A percentile compares a stretch with the other conserved stretches of the same genome.
Conservation (phyloP, 2,797 vertebrate species). For the Chiloscyllium punctatum region DNA sequence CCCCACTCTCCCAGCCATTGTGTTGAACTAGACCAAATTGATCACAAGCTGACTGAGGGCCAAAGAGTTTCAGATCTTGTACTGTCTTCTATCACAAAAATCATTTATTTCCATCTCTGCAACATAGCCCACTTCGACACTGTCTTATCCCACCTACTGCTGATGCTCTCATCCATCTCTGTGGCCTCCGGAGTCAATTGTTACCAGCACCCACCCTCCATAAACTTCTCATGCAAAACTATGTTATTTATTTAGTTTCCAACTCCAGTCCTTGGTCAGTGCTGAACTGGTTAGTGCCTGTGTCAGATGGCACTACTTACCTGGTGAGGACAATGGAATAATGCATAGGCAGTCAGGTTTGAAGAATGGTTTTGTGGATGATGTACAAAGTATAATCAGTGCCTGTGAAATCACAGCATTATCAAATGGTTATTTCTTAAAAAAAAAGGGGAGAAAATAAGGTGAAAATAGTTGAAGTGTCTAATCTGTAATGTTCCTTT, state of each 20-base stretch:
- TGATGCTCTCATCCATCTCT: background rate
- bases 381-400: background rate
- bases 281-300: background rate
- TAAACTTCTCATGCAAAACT: background rate
- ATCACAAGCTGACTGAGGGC: background rate
- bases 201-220: background rate
- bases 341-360: background rate
- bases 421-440: background rate
- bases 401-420: background rate
- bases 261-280: background rate
- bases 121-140: background rate
- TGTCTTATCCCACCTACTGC: background rate
- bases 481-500: background rate
- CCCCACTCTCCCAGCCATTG: background rate
- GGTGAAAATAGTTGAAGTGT: background rate
- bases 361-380: background rate
- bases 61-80: background rate
- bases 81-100: too few relatives aligned
- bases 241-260: background rate
- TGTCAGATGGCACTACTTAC: background rate
- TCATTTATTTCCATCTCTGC: background rate
- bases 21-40: background rate
- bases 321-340: background rate
- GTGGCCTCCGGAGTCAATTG: background rate
- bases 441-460: background rate